phyloP scores from a whole-genome alignment of 2,797 vertebrate species.

The Helostoma temminkii region DNA sequence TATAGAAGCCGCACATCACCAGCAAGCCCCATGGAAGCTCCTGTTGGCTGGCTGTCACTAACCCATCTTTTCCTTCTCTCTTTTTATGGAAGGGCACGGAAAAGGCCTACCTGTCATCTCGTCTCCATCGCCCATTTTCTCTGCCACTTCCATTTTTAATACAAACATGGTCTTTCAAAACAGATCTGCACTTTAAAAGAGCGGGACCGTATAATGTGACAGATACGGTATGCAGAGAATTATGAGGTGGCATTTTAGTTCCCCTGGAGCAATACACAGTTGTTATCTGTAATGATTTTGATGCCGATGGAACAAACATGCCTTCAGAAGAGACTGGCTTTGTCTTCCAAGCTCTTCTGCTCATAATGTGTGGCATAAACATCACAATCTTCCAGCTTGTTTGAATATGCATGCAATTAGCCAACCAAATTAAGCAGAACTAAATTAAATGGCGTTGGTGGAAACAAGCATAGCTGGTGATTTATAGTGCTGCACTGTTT shows the following conservation, averaged over 20 bases:
- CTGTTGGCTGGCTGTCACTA: slow-evolving; percentile 46
- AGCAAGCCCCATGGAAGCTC: slow-evolving; percentile 36
- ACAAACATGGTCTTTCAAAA: slow-evolving; percentile 46
- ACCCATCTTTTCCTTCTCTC: slow-evolving; percentile 25
- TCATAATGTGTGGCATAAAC: slow-evolving; percentile 66
- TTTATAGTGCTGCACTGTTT: slow-evolving; percentile 71
- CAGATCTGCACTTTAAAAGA: slow-evolving; percentile 47
- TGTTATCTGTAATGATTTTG: slow-evolving; percentile 68
- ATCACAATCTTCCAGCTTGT: slow-evolving; percentile 68
- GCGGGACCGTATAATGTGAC: slow-evolving; percentile 49
- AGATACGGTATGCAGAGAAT: slow-evolving; percentile 36
- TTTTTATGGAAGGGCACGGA: slow-evolving; percentile 18
- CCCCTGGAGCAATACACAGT: slow-evolving; percentile 46
- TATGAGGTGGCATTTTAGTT: slow-evolving; percentile 67
- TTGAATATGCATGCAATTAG: slow-evolving; percentile 82
- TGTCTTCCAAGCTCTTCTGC: slow-evolving; percentile 41
- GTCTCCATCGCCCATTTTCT: slow-evolving; percentile 50
- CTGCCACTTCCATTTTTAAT: slow-evolving; percentile 42
- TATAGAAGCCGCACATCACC: slow-evolving; percentile 22
- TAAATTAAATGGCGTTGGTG: slow-evolving; percentile 74
- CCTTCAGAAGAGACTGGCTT: slow-evolving; percentile 52
- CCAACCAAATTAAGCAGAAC: slow-evolving; percentile 78
- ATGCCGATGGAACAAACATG: slow-evolving; percentile 45
- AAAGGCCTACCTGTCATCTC: slow-evolving; percentile 48
- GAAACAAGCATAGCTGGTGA: slow-evolving; percentile 72